These are phyloP conservation scores for Onchidella celtica DNA, from an alignment of 2,888 invertebrate species.

Conservation along the genomic window DNA sequence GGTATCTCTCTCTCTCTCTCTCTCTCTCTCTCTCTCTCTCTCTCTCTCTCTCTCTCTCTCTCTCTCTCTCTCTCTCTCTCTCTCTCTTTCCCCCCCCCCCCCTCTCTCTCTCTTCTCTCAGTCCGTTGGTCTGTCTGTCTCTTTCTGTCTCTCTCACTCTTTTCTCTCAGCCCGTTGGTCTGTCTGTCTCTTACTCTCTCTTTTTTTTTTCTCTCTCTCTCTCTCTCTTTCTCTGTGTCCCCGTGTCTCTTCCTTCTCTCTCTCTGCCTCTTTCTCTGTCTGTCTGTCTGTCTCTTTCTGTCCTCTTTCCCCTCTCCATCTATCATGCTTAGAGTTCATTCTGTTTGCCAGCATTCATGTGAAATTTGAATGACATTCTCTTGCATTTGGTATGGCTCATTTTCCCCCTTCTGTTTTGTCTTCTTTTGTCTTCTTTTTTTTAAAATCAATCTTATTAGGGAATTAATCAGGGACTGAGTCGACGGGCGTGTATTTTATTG, in stretches of 20 bases:
- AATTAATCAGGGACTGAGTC: too few species aligned
- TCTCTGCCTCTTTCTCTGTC: conserved; percentile 25
- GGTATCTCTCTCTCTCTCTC: too few species aligned
- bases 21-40: too few species aligned
- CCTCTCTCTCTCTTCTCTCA: background rate
- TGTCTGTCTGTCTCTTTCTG: too few species aligned
- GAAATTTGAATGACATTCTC: background rate
- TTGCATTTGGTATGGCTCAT: too few species aligned
- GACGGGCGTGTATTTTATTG: too few species aligned
- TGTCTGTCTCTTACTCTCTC: background rate
- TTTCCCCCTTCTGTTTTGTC: too few species aligned
- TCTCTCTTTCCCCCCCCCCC: background rate
- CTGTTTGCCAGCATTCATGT: background rate
- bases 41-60: too few species aligned
- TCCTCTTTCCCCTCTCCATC: conserved; percentile 42
- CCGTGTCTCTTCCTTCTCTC: background rate
- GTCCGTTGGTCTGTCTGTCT: background rate
- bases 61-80: background rate
- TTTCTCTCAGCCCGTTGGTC: background rate
- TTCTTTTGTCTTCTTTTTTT: too few species aligned
- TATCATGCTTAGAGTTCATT: conserved; percentile 4
- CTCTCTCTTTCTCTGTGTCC: background rate
- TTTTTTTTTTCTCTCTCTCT: background rate
- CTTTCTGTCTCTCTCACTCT: conserved; percentile 2
- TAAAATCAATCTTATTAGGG: too few species aligned